Evolutionary conservation across 2,797 vertebrate species (phyloP), one percentile per base, ranked within the genome.

Genomic region (Paramormyrops hopkinsi): DNA sequence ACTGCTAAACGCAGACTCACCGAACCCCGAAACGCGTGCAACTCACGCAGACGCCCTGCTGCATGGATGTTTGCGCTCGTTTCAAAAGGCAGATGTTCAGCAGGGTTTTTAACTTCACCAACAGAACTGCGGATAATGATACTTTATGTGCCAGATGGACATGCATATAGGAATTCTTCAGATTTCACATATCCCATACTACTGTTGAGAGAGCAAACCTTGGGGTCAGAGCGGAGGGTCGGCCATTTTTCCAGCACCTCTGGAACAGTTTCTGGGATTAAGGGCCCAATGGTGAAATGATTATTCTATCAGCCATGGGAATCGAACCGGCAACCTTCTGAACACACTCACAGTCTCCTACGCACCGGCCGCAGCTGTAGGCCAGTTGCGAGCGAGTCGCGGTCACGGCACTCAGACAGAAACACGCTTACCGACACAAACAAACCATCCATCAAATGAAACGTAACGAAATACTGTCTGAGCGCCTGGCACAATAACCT

Each of bases 121-220:
- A 44, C 37, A 12, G 22, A 90, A 88, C 54, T 54, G 33, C n/a
- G 83, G 56, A 88, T 89, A 33, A 89, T 65, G 69, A 90, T 29
- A 44, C 88, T 69, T 89, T 90, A 90, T 84, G 22, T 14, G 65
- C 65, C 65, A 73, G 65, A 73, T 73, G 65, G 65, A 73, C 65
- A 37, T 73, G 65, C 65, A 37, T 73, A 73, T 37, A 73, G 65
- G 65, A 73, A 73, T 73, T 73, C 65, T 73, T 73, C 65, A 73
- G 65, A 73, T 73, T 73, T 73, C 65, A 37, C 29, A 37, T 69
- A 69, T 69, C 65, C 65, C 65, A 69, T 73, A 73, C 65, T 73
- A 73, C 65, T 73, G 65, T 33, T 37, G 65, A 33, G 29, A 73
- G 65, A 73, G 65, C 65, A 73, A 17, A 73, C 11, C 29, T 37